Evolutionary conservation across 1,140 invertebrate genomes (phyloP), one percentile per base, ranked within the genome.

Genomic region (Drosophila santomea): DNA sequence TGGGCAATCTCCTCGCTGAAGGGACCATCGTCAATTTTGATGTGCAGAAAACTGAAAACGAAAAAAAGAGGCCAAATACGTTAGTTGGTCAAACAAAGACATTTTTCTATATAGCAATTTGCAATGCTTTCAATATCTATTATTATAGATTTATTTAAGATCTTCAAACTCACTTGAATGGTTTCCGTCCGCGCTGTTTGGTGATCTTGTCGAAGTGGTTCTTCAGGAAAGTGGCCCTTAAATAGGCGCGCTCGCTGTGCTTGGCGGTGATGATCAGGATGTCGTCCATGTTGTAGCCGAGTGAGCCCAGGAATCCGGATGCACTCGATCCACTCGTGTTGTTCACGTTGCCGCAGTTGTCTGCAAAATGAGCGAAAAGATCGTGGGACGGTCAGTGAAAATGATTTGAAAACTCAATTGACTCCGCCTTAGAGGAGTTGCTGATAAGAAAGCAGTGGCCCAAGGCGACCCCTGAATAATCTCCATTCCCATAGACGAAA

Each of bases 121-220:
- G 0, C 25, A 25, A 25, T 25, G 25, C 4, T 4, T 4, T 25
- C 4, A 25, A 10, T 17, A 10, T 15, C 0, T 8, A 43, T 28
- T 23, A 39, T 54, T 38, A 4, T 36, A 17, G 2, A 36, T 51
- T n/a, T 6, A 5, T 39, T 11, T 14, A 7, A 11, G 8, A 11
- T 10, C 7, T 44, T 10, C 5, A 6, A 20, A 86, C 93, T 93
- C 91, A 96, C 95, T 95, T 96, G 91, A 96, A 96, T 78, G 95
- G 95, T 64, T 96, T 95, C 78, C 95, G 93, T 39, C 95, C 95
- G 86, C 95, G 94, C 77, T 97, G 95, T 56, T 95, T 95, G 92
- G 96, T 96, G 74, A 97, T 96, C 93, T 96, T 96, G 82, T 97
- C 95, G 89, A 97, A 97, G 91, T 96, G 96, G 23, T 95, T 94